A percentile compares a stretch with the other conserved stretches of the same genome.
Conservation (phyloP, 2,888 invertebrate genomes). For the Watsonalla cultraria region DNA sequence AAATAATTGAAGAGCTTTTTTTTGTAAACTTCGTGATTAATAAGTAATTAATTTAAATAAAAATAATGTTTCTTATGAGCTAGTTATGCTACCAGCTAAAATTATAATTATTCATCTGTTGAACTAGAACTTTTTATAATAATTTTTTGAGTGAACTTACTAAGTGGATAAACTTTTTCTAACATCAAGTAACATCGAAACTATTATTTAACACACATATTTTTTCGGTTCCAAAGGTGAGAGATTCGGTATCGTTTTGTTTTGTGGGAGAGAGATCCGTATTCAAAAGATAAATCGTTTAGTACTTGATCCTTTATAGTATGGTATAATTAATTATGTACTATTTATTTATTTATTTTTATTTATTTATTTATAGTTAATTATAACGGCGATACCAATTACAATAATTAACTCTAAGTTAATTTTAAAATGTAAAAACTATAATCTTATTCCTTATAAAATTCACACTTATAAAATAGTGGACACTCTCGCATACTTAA, state of each 20-base stretch:
- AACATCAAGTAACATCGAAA: background rate
- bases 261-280: background rate
- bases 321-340: no score
- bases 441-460: no score
- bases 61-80: background rate
- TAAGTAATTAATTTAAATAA: background rate
- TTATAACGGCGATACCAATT: no score
- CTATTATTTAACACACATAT: background rate
- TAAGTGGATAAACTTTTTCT: background rate
- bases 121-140: background rate
- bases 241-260: background rate
- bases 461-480: no score
- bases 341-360: no score
- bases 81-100: background rate
- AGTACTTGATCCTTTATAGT: no score
- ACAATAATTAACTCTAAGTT: no score
- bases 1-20: no score
- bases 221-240: background rate
- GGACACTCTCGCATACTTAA: no score
- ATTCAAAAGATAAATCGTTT: background rate
- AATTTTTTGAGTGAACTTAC: background rate
- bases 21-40: no score
- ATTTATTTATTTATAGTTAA: no score
- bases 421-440: no score
- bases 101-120: background rate